Conservation (phyloP, 2,888 invertebrate species). For the Leistus spinibarbis region DNA sequence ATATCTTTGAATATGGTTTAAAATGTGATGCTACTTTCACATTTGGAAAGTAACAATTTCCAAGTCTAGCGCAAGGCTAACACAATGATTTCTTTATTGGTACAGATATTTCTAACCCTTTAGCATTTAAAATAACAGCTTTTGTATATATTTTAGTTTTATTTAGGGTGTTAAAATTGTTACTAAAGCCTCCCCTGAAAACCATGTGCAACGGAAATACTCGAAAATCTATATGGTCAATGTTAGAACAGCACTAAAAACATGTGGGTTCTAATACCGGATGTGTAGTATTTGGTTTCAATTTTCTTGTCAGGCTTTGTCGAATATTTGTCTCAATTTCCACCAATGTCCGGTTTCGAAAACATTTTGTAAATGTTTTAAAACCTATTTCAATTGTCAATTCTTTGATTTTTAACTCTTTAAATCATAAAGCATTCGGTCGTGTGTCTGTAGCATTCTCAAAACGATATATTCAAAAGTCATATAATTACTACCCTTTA, state of each 20-base stretch:
- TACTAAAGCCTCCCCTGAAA: not conserved
- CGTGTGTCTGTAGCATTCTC: no score
- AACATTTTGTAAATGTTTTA: no score
- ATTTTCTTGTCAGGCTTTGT: not conserved
- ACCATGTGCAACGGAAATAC: not conserved
- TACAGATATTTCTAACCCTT: not conserved
- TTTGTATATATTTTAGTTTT: not conserved
- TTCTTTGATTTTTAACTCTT: no score
- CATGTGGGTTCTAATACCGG: not conserved
- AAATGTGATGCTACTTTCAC: not conserved
- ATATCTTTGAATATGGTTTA: not conserved
- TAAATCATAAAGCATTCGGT: no score
- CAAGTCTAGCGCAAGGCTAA: not conserved
- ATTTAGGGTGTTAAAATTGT: not conserved
- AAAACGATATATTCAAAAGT: no score
- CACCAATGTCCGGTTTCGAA: no score
- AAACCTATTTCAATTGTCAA: no score
- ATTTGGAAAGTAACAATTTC: not conserved
- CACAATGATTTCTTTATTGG: not conserved
- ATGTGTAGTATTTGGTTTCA: not conserved
- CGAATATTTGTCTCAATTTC: no score
- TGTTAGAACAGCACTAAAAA: not conserved
- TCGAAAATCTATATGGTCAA: not conserved
- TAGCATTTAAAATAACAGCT: no score
- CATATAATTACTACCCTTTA: no score